A percentile compares a stretch with the other conserved stretches of the same genome.
These are phyloP conservation scores for Hemicordylus capensis DNA, from an alignment of 2,113 vertebrate genomes.

Conservation along the genomic window DNA sequence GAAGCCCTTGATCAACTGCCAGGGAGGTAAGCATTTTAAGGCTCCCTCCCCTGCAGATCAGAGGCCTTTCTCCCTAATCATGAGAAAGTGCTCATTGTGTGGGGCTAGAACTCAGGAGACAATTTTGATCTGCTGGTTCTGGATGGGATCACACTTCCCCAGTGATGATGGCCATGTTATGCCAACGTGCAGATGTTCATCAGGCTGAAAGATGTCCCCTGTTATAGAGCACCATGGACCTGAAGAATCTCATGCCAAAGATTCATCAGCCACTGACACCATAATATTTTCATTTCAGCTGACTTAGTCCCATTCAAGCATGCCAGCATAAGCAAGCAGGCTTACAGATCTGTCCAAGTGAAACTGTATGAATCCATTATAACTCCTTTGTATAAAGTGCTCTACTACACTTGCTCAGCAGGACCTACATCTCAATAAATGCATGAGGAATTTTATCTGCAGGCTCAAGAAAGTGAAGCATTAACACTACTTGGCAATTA, in stretches of 20 bases:
- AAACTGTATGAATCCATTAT: conserved; percentile 10
- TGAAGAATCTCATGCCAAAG: neutral
- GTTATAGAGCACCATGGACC: neutral
- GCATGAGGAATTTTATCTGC: neutral
- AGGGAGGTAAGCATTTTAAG: too few species aligned
- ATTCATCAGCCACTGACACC: neutral
- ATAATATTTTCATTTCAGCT: conserved; percentile 12
- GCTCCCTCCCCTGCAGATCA: too few species aligned
- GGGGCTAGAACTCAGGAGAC: too few species aligned
- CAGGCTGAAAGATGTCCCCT: neutral
- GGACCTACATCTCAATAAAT: neutral
- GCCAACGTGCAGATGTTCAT: neutral
- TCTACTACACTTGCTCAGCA: neutral
- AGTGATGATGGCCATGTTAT: neutral
- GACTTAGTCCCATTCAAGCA: neutral
- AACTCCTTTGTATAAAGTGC: neutral
- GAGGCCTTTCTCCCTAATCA: too few species aligned
- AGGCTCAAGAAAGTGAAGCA: neutral
- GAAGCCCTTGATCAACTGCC: too few species aligned
- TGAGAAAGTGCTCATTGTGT: too few species aligned
- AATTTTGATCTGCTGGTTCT: too few species aligned
- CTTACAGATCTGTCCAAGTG: neutral
- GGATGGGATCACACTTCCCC: too few species aligned
- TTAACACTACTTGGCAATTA: neutral
- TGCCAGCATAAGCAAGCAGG: neutral